A percentile compares a stretch with the other conserved stretches of the same genome.
Evolutionary conservation across 2,888 invertebrate species (phyloP).

Genomic region (Drosophila testacea): DNA sequence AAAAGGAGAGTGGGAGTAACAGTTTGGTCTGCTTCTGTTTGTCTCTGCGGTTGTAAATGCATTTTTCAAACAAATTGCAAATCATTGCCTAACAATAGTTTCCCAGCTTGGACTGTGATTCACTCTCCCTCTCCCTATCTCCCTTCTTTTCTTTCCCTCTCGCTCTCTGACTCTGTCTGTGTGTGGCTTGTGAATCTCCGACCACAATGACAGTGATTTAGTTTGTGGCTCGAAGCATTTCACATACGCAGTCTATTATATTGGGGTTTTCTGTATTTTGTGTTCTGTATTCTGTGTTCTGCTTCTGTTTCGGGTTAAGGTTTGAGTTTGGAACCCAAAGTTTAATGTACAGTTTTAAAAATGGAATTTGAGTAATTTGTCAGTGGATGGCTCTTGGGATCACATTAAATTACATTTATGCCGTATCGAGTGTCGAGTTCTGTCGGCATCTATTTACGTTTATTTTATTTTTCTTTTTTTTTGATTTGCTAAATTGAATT

Average conservation of each 20-base stretch:
- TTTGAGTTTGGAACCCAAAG: constrained; percentile 2
- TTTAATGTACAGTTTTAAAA: constrained; percentile 50
- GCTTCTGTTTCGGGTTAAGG: constrained; percentile 3
- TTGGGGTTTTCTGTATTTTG: constrained; percentile 27
- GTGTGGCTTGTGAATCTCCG: constrained; percentile 53
- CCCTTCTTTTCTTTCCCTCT: not conserved
- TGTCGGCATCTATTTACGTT: constrained; percentile 28
- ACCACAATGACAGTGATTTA: constrained; percentile 79
- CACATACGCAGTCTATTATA: constrained; percentile 70
- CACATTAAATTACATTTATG: constrained; percentile 42
- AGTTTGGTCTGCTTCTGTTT: constrained; percentile 57
- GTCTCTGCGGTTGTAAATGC: constrained; percentile 79
- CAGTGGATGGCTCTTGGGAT: constrained; percentile 5
- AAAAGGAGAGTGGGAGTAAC: not conserved
- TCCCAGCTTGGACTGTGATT: constrained; percentile 54
- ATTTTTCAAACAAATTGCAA: constrained; percentile 82
- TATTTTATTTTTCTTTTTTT: not conserved
- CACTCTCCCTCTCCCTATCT: constrained; percentile 1
- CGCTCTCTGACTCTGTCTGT: constrained; percentile 10
- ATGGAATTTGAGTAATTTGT: constrained; percentile 53
- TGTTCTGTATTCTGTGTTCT: not conserved
- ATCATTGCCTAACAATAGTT: constrained; percentile 82
- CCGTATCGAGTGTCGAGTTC: constrained; percentile 20
- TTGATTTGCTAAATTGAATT: constrained; percentile 49
- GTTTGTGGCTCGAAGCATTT: constrained; percentile 67